phyloP scores from a whole-genome alignment of 2,797 vertebrate species.

The Champsocephalus esox region DNA sequence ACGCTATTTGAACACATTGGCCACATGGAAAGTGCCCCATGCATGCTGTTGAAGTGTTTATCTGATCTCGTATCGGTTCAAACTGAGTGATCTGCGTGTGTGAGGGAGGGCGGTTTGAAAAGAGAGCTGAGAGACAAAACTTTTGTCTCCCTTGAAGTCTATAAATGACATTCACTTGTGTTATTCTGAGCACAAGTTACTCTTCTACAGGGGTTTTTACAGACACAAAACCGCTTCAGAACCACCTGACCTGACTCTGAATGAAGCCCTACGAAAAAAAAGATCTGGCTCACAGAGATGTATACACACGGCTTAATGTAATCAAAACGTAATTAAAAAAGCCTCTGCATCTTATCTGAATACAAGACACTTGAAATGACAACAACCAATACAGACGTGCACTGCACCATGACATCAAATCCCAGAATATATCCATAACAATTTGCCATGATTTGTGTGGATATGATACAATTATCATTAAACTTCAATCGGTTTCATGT shows the following conservation, averaged over 20 bases:
- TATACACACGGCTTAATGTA: neutral
- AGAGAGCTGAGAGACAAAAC: neutral
- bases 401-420: neutral
- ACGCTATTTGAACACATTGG: constrained; percentile 4
- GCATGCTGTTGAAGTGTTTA: constrained; percentile 1
- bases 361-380: neutral
- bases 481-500: neutral
- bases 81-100: neutral
- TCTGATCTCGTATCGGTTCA: constrained; percentile 5
- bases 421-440: neutral
- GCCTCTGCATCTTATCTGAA: neutral
- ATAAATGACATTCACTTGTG: neutral
- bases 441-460: too few relatives aligned
- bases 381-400: too few relatives aligned
- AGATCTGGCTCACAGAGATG: neutral
- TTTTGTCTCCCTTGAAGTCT: neutral
- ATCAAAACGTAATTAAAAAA: constrained; percentile 5
- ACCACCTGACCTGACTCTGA: neutral
- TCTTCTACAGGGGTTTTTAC: neutral
- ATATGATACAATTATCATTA: neutral
- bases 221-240: neutral
- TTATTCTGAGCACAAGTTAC: constrained; percentile 4
- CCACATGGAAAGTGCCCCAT: neutral
- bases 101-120: neutral
- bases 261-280: too few relatives aligned